Base-by-base conservation (phyloP, 1,140 invertebrate genomes). In the Sitophilus oryzae region DNA sequence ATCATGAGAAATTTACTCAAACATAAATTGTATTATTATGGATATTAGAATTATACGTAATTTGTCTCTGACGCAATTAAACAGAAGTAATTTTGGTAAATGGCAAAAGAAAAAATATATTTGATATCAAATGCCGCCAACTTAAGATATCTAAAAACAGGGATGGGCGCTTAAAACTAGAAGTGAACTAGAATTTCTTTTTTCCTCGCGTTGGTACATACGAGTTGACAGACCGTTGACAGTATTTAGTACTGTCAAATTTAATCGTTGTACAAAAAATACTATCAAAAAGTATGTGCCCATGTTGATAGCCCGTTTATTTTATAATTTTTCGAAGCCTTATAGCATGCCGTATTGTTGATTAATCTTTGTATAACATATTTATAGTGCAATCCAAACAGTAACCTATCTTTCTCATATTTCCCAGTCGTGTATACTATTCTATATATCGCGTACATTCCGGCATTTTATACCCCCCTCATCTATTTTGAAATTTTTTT, bases 391-490 rank as follows among this genome's bases (percentile, higher is more conserved):
- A 21, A 16, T 35, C 22, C 11, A 35, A 9, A 46, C 14, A 34
- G 1, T 15, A 44, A 43, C 41, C 22, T 44, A 8, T 23, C 44
- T 46, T 46, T 46, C 25, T 34, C 34, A 18, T 46, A 46, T 46
- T 46, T 46, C 44, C 11, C 44, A 46, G 35, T 18, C 16, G n/a
- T 14, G 23, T 15, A 46, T 16, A 3, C n/a, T 23, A n/a, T 46
- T 23, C 15, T 30, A 9, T 16, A 46, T 25, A 11, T 21, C 8
- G 9, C 1, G 15, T 35, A 18, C 44, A 23, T 46, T 46, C 44
- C 44, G 44, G 44, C 44, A 46, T 46, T 46, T 46, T 46, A 34
- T 30, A 46, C 35, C 35, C 44, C n/a, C 18, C 35, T 34, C 25
- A 35, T 21, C 23, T 23, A n/a, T 20, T 18, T 11, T 44, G 20